These are phyloP conservation scores for Coilia nasus DNA, from an alignment of 2,797 vertebrate species.

Conservation along the genomic window DNA sequence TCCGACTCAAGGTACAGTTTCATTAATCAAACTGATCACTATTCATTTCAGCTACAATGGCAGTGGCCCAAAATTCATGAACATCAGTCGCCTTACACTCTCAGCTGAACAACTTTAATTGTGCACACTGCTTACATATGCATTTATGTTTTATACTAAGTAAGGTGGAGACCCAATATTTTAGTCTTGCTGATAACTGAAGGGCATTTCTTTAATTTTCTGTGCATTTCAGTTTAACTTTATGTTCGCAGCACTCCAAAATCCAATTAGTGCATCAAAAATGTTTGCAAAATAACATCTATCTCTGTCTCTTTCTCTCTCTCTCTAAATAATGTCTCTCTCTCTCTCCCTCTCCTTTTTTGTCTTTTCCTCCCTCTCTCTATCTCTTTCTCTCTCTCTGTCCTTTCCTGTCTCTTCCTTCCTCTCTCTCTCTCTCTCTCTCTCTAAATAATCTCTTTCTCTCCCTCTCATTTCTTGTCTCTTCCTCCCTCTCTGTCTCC, in stretches of 20 bases:
- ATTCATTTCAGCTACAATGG: not conserved
- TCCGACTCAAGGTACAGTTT: not conserved
- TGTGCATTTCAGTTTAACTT: not conserved
- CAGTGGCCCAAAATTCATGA: not conserved
- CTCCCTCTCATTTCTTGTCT: not conserved
- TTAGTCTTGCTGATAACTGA: not conserved
- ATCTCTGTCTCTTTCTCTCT: not conserved
- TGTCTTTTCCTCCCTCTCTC: constrained; percentile 38
- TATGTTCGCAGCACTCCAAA: not conserved
- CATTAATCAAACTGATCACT: constrained; percentile 10
- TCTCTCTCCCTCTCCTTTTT: too few relatives aligned
- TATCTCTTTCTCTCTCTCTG: too few relatives aligned
- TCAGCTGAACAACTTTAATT: not conserved
- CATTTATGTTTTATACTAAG: not conserved
- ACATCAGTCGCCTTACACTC: not conserved
- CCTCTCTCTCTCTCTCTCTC: constrained; percentile 35
- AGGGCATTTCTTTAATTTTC: not conserved
- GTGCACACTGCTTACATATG: not conserved
- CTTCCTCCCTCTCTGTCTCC: constrained; percentile 36
- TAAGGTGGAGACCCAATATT: not conserved
- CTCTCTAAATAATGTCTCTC: too few relatives aligned
- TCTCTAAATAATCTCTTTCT: too few relatives aligned
- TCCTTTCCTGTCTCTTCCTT: constrained; percentile 31
- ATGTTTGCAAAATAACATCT: not conserved
- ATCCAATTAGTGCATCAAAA: not conserved